These are phyloP conservation scores for Tenodera sinensis DNA, from an alignment of 2,888 invertebrate genomes.

Conservation along the genomic window DNA sequence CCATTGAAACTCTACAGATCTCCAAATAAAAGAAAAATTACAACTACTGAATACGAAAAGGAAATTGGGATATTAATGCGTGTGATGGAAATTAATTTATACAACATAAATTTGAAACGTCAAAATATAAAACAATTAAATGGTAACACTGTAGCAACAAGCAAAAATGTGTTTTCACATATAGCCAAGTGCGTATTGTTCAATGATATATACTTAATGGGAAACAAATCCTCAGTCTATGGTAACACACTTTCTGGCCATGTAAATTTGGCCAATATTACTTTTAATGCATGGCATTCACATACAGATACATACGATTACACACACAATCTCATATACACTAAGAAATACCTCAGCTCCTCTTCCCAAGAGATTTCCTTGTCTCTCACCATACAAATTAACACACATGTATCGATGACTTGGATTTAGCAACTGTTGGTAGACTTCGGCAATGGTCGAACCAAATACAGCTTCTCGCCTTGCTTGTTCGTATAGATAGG, in stretches of 20 bases:
- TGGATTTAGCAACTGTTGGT: conserved; percentile 25
- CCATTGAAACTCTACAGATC: no score
- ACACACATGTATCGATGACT: neutral
- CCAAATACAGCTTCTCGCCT: conserved; percentile 95
- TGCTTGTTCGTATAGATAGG: conserved; percentile 98
- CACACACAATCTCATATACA: neutral
- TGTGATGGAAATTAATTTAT: neutral
- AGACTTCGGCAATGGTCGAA: conserved; percentile 80
- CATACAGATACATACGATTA: neutral
- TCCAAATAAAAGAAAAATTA: no score
- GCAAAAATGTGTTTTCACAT: neutral
- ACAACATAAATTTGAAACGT: neutral
- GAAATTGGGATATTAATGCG: neutral
- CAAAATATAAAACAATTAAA: neutral
- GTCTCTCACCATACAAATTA: neutral
- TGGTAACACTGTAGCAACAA: neutral
- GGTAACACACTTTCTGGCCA: neutral
- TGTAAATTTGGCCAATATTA: neutral
- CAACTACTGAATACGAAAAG: no score
- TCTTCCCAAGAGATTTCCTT: neutral
- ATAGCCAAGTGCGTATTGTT: neutral
- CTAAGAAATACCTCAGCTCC: neutral
- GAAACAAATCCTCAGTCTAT: neutral
- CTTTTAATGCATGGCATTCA: neutral
- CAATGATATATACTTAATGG: neutral